Evolutionary conservation across 2,797 vertebrate genomes (phyloP), one percentile per base, ranked within the genome.

Genomic region (Poecilia picta): DNA sequence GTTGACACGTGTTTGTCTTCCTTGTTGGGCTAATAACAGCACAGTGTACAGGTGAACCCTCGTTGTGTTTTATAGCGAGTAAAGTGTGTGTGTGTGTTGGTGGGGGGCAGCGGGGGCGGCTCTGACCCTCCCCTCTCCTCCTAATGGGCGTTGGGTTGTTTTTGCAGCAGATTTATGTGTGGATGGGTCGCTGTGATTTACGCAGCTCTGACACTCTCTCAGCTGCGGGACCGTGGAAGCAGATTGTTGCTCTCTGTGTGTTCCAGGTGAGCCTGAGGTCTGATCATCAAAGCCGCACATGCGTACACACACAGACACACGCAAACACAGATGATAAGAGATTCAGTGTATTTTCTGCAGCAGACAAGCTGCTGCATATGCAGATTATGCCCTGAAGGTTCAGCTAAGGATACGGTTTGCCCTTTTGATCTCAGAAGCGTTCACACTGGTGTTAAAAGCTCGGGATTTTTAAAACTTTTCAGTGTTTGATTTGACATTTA

Each of bases 251-350:
- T 88, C 66, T 83, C 72, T 89, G 91, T 95, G 89, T 94, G 93
- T 95, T 95, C 75, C 96, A 98, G 97, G 94, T 97, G 81, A 96
- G 96, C 15, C 94, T 95, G 53, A 95, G 96, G 23, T 96, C 97
- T 10, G 96, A 96, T 88, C 78, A n/a, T 71, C 76, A 77, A 73
- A 72, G 71, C 15, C 72, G 18, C 45, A 82, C 78, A 71, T 46
- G 18, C 72, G 74, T 31, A 59, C 51, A 72, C 25, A 1, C 53
- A 53, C 43, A 80, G 73, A 72, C 47, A 20, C 28, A 10, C 33
- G 3, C 45, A 82, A 75, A 18, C 55, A 73, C 4, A 76, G 18
- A 51, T 55, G 62, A 73, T 28, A 49, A 66, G 75, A 39, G 64
- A 64, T 73, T 55, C 25, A 10, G 57, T 20, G 43, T 45, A 84